Conservation (phyloP, 1,140 invertebrate genomes). For the Contarinia nasturtii region DNA sequence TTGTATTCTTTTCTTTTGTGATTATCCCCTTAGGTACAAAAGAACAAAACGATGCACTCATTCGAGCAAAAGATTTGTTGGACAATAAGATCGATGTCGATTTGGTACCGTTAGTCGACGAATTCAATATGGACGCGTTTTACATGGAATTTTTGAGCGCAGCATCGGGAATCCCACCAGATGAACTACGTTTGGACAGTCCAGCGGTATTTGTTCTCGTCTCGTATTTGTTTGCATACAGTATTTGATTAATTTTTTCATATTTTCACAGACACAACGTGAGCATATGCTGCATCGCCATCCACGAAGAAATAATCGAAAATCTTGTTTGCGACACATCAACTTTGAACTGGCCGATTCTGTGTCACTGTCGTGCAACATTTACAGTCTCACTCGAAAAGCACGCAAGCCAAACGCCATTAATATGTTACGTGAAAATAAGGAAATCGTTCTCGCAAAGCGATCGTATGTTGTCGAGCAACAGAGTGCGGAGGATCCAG, state of each 20-base stretch:
- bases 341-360: background rate
- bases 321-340: background rate
- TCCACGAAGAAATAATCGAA: background rate
- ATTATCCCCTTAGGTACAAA: no score
- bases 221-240: no score
- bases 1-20: no score
- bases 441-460: background rate
- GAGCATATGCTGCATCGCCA: background rate
- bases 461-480: background rate
- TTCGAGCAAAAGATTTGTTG: slow-evolving; percentile 18
- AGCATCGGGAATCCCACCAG: background rate
- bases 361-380: background rate
- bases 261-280: no score
- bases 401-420: background rate
- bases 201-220: no score
- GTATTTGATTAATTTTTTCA: no score
- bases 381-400: background rate
- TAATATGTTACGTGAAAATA: background rate
- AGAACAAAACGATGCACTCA: slow-evolving; percentile 14
- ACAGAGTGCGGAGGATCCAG: background rate
- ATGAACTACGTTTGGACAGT: background rate
- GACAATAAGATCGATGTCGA: slow-evolving; percentile 19
- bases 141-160: slow-evolving; percentile 19
- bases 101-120: slow-evolving; percentile 18
- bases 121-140: slow-evolving; percentile 17